Evolutionary conservation across 1,140 invertebrate genomes (phyloP).

Genomic region (Solenopsis fugax): DNA sequence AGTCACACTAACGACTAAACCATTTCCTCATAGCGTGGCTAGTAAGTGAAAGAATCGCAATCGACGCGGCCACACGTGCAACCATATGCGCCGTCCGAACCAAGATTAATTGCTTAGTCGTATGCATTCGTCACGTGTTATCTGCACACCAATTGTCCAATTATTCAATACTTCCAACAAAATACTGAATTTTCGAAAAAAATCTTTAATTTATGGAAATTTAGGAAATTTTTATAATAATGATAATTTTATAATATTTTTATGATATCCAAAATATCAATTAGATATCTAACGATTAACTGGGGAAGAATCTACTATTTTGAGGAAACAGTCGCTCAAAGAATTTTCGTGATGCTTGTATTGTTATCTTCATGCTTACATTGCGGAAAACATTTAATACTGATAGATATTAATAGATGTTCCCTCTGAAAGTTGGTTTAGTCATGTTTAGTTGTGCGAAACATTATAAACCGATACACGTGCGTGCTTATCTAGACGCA

Average conservation of each 20-base stretch:
- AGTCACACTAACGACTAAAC: background rate
- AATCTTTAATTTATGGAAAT: background rate
- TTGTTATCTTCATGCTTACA: background rate
- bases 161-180: background rate
- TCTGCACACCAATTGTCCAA: background rate
- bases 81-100: background rate
- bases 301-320: background rate
- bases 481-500: background rate
- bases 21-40: constrained; percentile 18
- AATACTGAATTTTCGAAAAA: background rate
- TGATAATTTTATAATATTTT: background rate
- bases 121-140: constrained; percentile 43
- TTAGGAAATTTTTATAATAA: background rate
- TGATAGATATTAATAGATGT: background rate
- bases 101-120: constrained; percentile 66
- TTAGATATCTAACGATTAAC: background rate
- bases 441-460: background rate
- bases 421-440: background rate
- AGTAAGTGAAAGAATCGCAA: constrained; percentile 33
- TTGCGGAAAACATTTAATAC: background rate
- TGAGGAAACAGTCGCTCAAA: background rate
- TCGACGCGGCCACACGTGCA: constrained; percentile 20
- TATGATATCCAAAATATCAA: background rate
- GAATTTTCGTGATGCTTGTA: background rate
- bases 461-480: background rate